Base-by-base conservation (phyloP, 2,888 invertebrate species). In the Hecatera dysodea region DNA sequence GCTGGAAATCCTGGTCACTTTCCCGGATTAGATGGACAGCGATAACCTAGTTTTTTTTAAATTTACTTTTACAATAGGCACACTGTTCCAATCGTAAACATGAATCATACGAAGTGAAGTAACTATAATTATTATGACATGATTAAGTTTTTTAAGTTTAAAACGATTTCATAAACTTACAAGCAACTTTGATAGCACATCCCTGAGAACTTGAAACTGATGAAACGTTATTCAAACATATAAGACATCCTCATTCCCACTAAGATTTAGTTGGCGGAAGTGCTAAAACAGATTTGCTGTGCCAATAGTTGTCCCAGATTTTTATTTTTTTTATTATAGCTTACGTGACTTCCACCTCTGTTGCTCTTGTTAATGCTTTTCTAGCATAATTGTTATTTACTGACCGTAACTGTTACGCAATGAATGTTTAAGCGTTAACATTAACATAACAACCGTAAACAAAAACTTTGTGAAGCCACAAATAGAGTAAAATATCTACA, bases 281-380 rank as follows among this genome's bases (percentile, higher is more conserved):
- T 60, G 62, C 70, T 57, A 53, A 70, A 57, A 68, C 65, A 72
- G 66, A 70, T 84, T 66, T 63, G 12, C 63, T 78, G 78, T 74
- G 74, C 68, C 71, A 86, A 82, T 82, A 81, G 60, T 67, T 75
- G 83, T 64, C 72, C 84, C 61, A 78, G 72, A 69, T 87, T 74
- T 74, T 75, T 61, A 73, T 48, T 59, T 67, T 78, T n/a, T 82
- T 81, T 78, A 80, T 83, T 76, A 75, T 46, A 56, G 76, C 71
- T 86, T 86, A 86, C 83, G 78, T 86, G 83, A 86, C 67, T 83
- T 70, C 67, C 46, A 69, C 50, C 77, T 74, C 74, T 46, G 57
- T 69, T 76, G 72, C 65, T 76, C 78, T 79, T 67, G 48, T 75
- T 81, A 79, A 36, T 66, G 53, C 52, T 81, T 75, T 75, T 68